phyloP scores from a whole-genome alignment of 2,888 invertebrate species.

The Steinernema hermaphroditum region DNA sequence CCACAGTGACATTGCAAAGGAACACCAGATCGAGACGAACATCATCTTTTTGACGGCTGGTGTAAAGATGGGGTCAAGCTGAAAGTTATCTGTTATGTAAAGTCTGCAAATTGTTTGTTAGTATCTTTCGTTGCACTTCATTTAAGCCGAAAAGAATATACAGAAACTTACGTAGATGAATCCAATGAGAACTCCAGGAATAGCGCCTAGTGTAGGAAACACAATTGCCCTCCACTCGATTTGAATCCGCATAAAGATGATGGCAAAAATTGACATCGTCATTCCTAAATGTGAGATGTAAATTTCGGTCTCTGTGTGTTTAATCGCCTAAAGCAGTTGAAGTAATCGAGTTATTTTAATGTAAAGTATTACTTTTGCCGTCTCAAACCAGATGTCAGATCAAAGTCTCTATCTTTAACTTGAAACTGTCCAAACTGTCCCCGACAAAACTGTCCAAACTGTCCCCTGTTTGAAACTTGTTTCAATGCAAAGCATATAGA shows the following conservation, averaged over 20 bases:
- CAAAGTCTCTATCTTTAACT: background rate
- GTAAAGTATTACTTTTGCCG: no score
- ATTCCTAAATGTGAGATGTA: no score
- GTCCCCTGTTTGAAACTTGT: no score
- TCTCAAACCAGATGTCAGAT: background rate
- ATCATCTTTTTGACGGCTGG: slow-evolving; percentile 62
- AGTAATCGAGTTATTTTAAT: no score
- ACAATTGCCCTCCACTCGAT: slow-evolving; percentile 61
- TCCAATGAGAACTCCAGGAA: slow-evolving; percentile 64
- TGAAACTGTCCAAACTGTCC: no score
- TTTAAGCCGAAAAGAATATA: no score
- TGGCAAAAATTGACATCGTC: slow-evolving; percentile 63
- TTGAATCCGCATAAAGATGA: slow-evolving; percentile 63
- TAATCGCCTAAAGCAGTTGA: no score
- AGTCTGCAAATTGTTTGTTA: no score
- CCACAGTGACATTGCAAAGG: slow-evolving; percentile 61
- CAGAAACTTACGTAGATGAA: slow-evolving; percentile 48
- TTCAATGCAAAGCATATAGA: no score
- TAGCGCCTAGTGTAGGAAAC: slow-evolving; percentile 58
- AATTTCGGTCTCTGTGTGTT: background rate
- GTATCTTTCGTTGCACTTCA: no score
- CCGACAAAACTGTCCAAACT: no score
- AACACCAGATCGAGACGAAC: slow-evolving; percentile 64
- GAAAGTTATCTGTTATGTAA: no score
- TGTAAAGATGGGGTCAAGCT: slow-evolving; percentile 51